phyloP scores from a whole-genome alignment of 2,888 invertebrate species.

The Furcula furcula region DNA sequence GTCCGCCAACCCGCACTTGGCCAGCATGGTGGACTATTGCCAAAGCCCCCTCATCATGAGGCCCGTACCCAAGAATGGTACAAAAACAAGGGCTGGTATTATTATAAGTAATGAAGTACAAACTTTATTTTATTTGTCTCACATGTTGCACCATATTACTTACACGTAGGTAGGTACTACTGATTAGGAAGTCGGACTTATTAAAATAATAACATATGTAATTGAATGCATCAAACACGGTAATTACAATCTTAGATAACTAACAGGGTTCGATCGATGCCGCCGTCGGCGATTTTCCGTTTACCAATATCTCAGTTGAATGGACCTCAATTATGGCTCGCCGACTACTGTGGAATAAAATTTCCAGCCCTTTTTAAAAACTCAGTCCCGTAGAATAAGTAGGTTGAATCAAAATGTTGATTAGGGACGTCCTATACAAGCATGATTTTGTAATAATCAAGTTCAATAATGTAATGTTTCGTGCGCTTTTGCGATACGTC shows the following conservation, averaged over 20 bases:
- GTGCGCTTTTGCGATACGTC: slow-evolving; percentile 47
- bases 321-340: slow-evolving; percentile 63
- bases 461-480: slow-evolving; percentile 37
- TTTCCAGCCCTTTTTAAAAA: slow-evolving; percentile 41
- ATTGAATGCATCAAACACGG: slow-evolving; percentile 29
- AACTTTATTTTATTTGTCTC: no score
- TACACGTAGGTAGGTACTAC: no score
- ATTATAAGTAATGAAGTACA: no score
- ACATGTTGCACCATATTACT: no score
- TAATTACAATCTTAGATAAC: slow-evolving; percentile 42
- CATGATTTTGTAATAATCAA: slow-evolving; percentile 46
- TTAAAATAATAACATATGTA: slow-evolving; percentile 15
- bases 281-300: slow-evolving; percentile 45
- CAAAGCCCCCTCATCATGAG: no score
- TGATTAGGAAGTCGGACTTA: background rate
- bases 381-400: slow-evolving; percentile 47
- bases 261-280: slow-evolving; percentile 46
- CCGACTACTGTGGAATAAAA: slow-evolving; percentile 54
- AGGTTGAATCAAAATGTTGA: slow-evolving; percentile 56
- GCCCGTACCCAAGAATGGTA: no score
- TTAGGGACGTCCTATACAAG: slow-evolving; percentile 46
- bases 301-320: slow-evolving; percentile 66
- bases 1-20: no score
- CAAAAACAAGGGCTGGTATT: no score
- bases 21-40: no score